Conservation (phyloP, 2,797 vertebrate species). For the Pangasius krempfi region DNA sequence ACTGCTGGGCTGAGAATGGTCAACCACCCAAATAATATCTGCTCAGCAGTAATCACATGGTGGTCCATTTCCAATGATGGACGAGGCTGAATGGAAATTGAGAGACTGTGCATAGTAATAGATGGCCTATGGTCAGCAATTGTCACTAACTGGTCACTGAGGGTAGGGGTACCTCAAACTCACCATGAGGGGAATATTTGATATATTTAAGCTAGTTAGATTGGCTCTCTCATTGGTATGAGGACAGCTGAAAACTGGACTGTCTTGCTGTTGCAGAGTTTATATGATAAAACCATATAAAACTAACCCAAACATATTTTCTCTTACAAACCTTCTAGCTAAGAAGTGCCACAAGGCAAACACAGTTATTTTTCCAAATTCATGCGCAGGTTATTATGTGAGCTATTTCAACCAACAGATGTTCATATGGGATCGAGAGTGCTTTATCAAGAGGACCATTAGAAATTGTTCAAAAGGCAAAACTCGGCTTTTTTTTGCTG, state of each 20-base stretch:
- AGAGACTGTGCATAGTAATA: not conserved
- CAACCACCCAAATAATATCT: not conserved
- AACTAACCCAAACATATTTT: not conserved
- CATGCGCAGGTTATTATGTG: not conserved
- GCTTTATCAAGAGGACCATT: not conserved
- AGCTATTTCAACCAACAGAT: not conserved
- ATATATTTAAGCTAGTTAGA: not conserved
- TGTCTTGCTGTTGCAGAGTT: not conserved
- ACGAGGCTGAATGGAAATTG: not conserved
- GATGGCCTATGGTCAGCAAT: not conserved
- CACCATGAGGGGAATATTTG: not conserved
- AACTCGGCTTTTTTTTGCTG: constrained; percentile 39
- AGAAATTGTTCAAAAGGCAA: constrained; percentile 23
- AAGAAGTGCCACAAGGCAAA: not conserved
- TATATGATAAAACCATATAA: not conserved
- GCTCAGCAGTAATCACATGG: not conserved
- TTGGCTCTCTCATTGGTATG: not conserved
- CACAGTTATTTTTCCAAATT: not conserved
- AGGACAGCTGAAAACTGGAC: not conserved
- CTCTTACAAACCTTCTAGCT: not conserved
- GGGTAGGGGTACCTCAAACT: not conserved
- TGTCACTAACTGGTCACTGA: not conserved
- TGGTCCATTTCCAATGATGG: not conserved
- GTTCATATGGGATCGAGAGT: not conserved
- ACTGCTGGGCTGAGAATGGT: not conserved